Percentiles rank a stretch among this genome's conserved stretches.
phyloP scores from a whole-genome alignment of 2,797 vertebrate genomes.

The Alectoris magna region DNA sequence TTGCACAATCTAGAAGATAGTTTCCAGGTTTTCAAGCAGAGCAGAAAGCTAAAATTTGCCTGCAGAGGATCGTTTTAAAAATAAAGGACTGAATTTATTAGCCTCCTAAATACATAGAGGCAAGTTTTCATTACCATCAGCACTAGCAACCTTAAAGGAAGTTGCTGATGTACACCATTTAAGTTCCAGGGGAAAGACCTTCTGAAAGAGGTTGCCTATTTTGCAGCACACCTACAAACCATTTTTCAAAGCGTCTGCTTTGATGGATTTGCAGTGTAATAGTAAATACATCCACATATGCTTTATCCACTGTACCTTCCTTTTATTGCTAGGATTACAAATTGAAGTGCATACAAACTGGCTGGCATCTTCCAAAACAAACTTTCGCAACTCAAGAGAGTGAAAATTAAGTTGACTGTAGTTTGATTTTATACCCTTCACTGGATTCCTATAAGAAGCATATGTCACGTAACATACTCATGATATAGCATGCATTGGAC shows the following conservation, averaged over 20 bases:
- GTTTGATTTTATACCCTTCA: background rate
- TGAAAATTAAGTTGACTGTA: background rate
- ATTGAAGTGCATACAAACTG: background rate
- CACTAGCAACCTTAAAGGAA: background rate
- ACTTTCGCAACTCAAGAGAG: background rate
- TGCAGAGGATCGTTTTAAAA: background rate
- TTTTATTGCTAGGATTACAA: background rate
- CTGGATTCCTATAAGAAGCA: background rate
- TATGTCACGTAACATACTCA: background rate
- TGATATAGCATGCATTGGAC: accelerated
- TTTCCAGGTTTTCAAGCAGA: background rate
- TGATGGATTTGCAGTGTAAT: background rate
- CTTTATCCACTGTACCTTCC: background rate
- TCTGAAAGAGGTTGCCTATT: background rate
- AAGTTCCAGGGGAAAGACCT: background rate
- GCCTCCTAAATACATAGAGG: background rate
- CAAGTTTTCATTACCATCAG: background rate
- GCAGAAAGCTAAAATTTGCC: background rate
- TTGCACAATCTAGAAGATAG: background rate
- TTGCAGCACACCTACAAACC: background rate
- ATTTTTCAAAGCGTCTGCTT: background rate
- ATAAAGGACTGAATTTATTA: background rate
- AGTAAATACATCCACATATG: background rate
- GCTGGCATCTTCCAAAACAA: background rate
- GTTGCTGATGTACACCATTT: background rate